Percentiles rank a stretch among this genome's conserved stretches.
phyloP scores from a whole-genome alignment of 1,140 invertebrate species.

The Caenorhabditis latens region DNA sequence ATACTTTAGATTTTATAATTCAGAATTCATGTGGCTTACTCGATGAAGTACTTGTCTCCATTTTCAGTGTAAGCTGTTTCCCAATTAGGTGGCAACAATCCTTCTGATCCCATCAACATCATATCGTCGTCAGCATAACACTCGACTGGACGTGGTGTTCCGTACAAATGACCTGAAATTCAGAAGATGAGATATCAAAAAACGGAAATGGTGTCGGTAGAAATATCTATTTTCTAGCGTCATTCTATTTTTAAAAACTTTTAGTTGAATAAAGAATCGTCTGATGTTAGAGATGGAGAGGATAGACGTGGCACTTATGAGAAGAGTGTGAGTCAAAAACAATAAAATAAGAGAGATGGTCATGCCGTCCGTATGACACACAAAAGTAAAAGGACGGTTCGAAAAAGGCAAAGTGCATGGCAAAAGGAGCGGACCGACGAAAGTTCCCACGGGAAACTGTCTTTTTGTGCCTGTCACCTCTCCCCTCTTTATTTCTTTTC shows the following conservation, averaged over 20 bases:
- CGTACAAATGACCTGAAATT: conserved; percentile 76
- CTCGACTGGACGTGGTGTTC: conserved; percentile 71
- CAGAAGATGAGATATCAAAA: background rate
- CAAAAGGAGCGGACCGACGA: background rate
- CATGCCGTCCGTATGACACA: conserved; percentile 32
- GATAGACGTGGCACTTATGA: conserved; percentile 5
- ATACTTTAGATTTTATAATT: background rate
- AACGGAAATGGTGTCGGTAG: background rate
- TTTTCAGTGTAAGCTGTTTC: conserved; percentile 95
- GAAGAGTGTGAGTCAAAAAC: conserved; percentile 24
- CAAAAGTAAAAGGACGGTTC: background rate
- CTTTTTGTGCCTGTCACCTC: conserved; percentile 17
- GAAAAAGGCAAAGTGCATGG: background rate
- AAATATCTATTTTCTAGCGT: background rate
- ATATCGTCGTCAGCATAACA: conserved; percentile 58
- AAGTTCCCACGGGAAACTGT: conserved; percentile 22
- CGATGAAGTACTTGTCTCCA: conserved; percentile 96
- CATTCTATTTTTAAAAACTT: background rate
- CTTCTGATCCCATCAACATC: conserved; percentile 77
- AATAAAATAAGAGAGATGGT: conserved; percentile 27
- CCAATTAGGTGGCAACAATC: conserved; percentile 93
- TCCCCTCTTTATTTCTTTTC: background rate
- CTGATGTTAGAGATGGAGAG: background rate
- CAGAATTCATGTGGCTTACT: conserved; percentile 83
- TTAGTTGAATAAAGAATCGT: background rate